phyloP scores from a whole-genome alignment of 2,113 vertebrate species.

The Sarotherodon lohbergeri region DNA sequence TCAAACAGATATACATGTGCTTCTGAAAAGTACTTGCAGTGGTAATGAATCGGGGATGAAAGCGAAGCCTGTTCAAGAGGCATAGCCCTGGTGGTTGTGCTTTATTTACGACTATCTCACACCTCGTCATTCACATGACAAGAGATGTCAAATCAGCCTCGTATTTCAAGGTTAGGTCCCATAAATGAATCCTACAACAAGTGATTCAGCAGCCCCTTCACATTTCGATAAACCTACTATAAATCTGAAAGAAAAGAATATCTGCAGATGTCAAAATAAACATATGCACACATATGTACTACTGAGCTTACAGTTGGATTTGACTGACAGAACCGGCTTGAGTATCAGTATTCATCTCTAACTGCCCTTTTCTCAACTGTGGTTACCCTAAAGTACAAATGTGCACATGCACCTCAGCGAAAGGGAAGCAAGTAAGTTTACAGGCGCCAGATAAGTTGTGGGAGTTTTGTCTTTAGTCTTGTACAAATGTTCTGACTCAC shows the following conservation, averaged over 20 bases:
- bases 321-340: background rate
- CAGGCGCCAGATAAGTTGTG: background rate
- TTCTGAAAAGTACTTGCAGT: background rate
- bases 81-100: background rate
- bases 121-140: background rate
- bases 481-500: constrained; percentile 12
- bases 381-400: background rate
- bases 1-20: background rate
- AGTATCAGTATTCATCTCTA: background rate
- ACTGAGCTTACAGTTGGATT: background rate
- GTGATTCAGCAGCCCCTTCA: rapidly evolving
- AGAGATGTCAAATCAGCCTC: background rate
- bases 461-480: background rate
- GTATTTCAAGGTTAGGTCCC: background rate
- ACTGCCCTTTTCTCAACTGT: background rate
- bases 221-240: background rate
- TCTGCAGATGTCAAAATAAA: background rate
- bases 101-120: background rate
- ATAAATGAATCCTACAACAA: background rate
- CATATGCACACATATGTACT: rapidly evolving
- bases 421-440: background rate
- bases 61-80: background rate
- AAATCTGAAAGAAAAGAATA: background rate
- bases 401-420: background rate
- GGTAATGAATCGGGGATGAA: background rate